Conservation (phyloP, 1,140 invertebrate species). For the Drepana arcuata region DNA sequence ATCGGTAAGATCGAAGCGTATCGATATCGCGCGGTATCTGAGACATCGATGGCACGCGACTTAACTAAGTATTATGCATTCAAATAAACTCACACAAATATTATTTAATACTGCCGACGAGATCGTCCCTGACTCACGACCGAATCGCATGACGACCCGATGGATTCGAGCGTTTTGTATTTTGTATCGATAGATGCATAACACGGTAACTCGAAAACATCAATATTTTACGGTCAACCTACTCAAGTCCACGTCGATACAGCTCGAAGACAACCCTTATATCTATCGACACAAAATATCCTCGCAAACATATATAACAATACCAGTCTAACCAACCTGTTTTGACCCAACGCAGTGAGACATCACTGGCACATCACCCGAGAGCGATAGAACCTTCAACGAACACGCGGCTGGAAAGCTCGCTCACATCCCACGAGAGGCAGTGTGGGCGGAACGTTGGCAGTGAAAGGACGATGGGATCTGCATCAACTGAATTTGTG, state of each 20-base stretch:
- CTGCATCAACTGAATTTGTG: no score
- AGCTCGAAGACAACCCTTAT: no score
- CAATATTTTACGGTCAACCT: no score
- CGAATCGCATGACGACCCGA: conserved; percentile 16
- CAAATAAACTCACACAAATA: conserved; percentile 34
- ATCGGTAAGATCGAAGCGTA: conserved; percentile 3
- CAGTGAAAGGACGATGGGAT: no score
- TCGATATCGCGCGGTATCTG: conserved; percentile 1
- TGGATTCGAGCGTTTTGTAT: conserved; percentile 12
- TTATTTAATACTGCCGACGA: conserved; percentile 54
- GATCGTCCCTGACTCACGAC: no score
- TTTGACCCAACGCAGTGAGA: conserved; percentile 7
- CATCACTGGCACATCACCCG: conserved; percentile 3
- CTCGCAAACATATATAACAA: conserved; percentile 7
- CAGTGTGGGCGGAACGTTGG: no score
- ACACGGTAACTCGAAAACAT: no score
- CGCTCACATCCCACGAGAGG: no score
- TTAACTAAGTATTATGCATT: conserved; percentile 28
- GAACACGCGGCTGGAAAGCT: no score
- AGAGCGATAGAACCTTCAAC: no score
- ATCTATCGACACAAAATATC: conserved; percentile 7
- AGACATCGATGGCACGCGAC: conserved; percentile 5
- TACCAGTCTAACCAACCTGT: conserved; percentile 8
- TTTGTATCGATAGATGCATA: conserved; percentile 8
- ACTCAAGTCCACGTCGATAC: no score